Base-by-base conservation (phyloP, 2,113 vertebrate genomes). In the Nyctibius bracteatus region DNA sequence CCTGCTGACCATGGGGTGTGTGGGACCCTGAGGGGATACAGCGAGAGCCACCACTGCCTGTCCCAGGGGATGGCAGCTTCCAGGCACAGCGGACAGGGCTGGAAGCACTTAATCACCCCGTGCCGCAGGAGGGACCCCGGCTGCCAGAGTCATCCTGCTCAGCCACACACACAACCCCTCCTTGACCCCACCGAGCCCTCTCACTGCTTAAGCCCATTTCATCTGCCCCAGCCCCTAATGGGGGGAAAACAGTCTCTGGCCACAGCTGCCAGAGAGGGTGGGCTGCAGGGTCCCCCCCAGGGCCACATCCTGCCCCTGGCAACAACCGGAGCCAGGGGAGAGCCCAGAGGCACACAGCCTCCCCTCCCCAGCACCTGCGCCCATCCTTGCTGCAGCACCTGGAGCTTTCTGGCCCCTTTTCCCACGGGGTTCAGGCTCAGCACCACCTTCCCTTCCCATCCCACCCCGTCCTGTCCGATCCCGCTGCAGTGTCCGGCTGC, bases 1-100 rank as follows among this genome's bases (percentile, higher is more conserved):
- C 52, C 57, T 1, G 0, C 57, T 43, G 62, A 6, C 8, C 66
- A 2, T 5, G 4, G 5, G 7, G 0, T 0, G 4, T 3, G 33
- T 10, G 77, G 25, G 59, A 39, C 41, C 20, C 30, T 0, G 4
- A 61, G 9, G 19, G 16, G 33, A n/a, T 19, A 46, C 71, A 88
- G 35, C 1, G 0, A 59, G 27, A 62, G 74, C 59, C 85, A 35
- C 2, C 43, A 0, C 54, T 41, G 67, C 41, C 41, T 10, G 58
- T 10, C 9, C 67, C 6, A 23, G 68, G 46, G 33, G n/a, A 24
- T 1, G 0, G 59, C 83, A 70, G 49, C 75, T 67, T 70, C 37
- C 71, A 21, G 75, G 47, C 41, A 3, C 41, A 1, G 15, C 0
- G 4, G 15, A 1, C 75, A 24, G 49, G 30, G 21, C 72, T 77